A percentile compares a stretch with the other conserved stretches of the same genome.
Evolutionary conservation across 2,797 vertebrate genomes (phyloP).

Genomic region (Muraenolepis orangiensis): DNA sequence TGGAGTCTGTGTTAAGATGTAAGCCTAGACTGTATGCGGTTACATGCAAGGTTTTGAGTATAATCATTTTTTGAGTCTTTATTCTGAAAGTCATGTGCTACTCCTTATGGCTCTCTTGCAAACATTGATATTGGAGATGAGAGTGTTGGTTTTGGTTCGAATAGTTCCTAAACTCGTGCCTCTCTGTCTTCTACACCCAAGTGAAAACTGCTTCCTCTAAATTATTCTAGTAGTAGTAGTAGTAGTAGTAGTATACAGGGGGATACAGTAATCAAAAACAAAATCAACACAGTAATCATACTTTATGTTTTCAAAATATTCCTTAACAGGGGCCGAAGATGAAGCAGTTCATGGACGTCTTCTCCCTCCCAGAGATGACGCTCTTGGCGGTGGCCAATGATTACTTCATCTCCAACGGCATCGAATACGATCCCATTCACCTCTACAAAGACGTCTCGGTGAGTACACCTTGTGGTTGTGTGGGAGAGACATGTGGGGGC

Average conservation of each 20-base stretch:
- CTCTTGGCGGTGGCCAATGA: slow-evolving; percentile 81
- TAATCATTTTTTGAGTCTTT: neutral
- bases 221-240: neutral
- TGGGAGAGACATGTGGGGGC: slow-evolving; percentile 4
- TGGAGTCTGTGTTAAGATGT: neutral
- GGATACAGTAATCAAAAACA: too few species aligned
- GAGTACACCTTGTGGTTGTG: slow-evolving; percentile 34
- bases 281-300: too few species aligned
- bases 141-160: neutral
- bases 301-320: neutral
- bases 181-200: slow-evolving; percentile 23
- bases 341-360: slow-evolving; percentile 88
- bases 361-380: slow-evolving; percentile 85
- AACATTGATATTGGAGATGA: neutral
- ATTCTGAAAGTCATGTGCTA: neutral
- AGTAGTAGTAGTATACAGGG: too few species aligned
- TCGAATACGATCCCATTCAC: slow-evolving; percentile 83
- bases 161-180: slow-evolving; percentile 12
- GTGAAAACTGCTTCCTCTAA: slow-evolving; percentile 7
- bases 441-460: slow-evolving; percentile 86
- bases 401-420: slow-evolving; percentile 79
- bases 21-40: neutral
- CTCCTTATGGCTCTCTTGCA: neutral
- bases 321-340: slow-evolving; percentile 77
- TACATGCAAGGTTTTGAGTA: neutral